Evolutionary conservation across 2,888 invertebrate genomes (phyloP).

Genomic region (Agelastica alni): DNA sequence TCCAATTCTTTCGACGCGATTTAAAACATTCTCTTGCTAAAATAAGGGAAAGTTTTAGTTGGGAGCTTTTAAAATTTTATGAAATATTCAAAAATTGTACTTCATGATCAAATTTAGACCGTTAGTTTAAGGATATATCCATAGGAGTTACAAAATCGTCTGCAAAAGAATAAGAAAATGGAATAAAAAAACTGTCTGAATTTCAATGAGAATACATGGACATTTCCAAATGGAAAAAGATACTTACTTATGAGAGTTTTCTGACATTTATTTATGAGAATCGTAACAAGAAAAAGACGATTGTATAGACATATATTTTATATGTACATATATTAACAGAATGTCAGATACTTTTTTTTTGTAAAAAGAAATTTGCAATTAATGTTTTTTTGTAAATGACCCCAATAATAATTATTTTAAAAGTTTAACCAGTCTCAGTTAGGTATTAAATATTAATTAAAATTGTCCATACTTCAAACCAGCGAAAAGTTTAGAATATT

Average conservation of each 20-base stretch:
- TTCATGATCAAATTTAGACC: slow-evolving; percentile 12
- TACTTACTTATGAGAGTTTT: slow-evolving; percentile 13
- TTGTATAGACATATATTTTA: no score
- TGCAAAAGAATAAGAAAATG: slow-evolving; percentile 13
- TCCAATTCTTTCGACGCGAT: no score
- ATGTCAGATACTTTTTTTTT: no score
- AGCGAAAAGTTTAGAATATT: no score
- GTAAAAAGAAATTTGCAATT: no score
- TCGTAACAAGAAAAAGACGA: slow-evolving; percentile 2
- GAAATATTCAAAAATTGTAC: slow-evolving; percentile 19
- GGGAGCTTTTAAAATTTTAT: slow-evolving; percentile 7
- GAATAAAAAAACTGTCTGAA: slow-evolving; percentile 16
- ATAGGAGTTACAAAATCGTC: slow-evolving; percentile 6
- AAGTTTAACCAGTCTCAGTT: no score
- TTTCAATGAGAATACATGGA: slow-evolving; percentile 19
- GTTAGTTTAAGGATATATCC: slow-evolving; percentile 5
- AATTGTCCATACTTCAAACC: no score
- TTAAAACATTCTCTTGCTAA: no score
- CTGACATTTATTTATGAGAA: slow-evolving; percentile 9
- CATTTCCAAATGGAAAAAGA: slow-evolving; percentile 16
- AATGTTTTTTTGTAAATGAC: no score
- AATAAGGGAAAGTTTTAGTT: no score
- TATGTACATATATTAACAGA: background rate
- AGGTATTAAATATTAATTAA: no score
- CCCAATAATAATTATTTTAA: no score